A percentile compares a stretch with the other conserved stretches of the same genome.
Evolutionary conservation across 1,140 invertebrate species (phyloP).

Genomic region (Drosophila tropicalis): DNA sequence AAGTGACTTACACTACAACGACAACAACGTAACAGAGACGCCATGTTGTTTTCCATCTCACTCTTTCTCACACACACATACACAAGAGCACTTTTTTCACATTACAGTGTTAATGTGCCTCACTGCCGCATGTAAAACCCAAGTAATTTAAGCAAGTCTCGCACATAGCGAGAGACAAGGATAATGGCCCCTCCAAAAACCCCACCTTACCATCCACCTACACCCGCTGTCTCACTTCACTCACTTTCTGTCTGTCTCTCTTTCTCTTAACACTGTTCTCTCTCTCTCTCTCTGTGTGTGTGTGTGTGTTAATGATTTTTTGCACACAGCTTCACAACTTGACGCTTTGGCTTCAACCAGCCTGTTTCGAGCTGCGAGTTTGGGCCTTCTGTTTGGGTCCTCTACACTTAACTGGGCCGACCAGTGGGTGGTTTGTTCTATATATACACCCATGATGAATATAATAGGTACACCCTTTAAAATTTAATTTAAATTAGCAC

Average conservation of each 20-base stretch:
- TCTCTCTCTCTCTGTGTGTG: slow-evolving; percentile 43
- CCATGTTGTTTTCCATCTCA: slow-evolving; percentile 67
- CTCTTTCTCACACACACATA: slow-evolving; percentile 33
- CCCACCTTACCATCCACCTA: background rate
- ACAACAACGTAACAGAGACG: slow-evolving; percentile 60
- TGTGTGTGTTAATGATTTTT: slow-evolving; percentile 83
- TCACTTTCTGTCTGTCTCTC: background rate
- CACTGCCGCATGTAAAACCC: slow-evolving; percentile 81
- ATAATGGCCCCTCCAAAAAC: slow-evolving; percentile 1
- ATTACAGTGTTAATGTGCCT: slow-evolving; percentile 83
- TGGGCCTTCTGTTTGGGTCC: slow-evolving; percentile 4
- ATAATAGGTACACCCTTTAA: no score
- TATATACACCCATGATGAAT: no score
- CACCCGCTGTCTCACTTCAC: background rate
- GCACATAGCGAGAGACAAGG: slow-evolving; percentile 40
- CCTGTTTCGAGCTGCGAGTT: background rate
- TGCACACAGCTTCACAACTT: slow-evolving; percentile 81
- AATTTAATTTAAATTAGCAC: no score
- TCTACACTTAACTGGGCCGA: background rate
- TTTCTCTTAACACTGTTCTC: background rate
- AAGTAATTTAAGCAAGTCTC: slow-evolving; percentile 78
- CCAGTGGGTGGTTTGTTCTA: slow-evolving; percentile 39
- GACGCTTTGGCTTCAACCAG: slow-evolving; percentile 63
- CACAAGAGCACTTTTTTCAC: slow-evolving; percentile 71
- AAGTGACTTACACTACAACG: slow-evolving; percentile 62